phyloP scores from a whole-genome alignment of 2,113 vertebrate species.

The Pluvianellus socialis region DNA sequence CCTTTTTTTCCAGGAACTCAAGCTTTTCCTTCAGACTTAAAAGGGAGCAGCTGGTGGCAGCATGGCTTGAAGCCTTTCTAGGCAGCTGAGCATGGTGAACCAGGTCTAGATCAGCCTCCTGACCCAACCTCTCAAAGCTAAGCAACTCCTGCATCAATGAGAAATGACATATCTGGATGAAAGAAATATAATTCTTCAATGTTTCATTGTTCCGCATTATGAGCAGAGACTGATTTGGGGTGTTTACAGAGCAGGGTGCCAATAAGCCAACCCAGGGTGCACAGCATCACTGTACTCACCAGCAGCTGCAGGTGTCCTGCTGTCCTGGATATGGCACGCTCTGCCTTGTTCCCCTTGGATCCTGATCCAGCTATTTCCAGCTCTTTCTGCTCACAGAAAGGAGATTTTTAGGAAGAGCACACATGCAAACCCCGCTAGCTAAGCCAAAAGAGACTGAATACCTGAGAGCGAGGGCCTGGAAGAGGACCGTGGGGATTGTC shows the following conservation, averaged over 20 bases:
- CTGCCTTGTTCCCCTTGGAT: background rate
- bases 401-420: background rate
- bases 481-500: background rate
- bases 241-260: background rate
- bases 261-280: background rate
- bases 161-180: background rate
- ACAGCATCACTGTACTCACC: background rate
- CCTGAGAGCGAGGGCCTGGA: background rate
- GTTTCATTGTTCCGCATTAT: background rate
- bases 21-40: background rate
- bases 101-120: background rate
- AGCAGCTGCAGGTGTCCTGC: background rate
- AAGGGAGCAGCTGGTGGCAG: background rate
- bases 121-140: background rate
- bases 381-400: background rate
- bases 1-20: background rate
- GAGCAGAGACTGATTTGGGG: background rate
- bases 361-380: background rate
- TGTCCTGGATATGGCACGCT: background rate
- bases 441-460: background rate
- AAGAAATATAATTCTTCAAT: background rate
- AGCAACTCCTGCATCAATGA: background rate
- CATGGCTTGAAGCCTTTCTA: background rate
- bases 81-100: fast-evolving
- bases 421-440: background rate